Percentiles rank a stretch among this genome's conserved stretches.
phyloP scores from a whole-genome alignment of 2,888 invertebrate species.

The Chaitophorus viminalis region DNA sequence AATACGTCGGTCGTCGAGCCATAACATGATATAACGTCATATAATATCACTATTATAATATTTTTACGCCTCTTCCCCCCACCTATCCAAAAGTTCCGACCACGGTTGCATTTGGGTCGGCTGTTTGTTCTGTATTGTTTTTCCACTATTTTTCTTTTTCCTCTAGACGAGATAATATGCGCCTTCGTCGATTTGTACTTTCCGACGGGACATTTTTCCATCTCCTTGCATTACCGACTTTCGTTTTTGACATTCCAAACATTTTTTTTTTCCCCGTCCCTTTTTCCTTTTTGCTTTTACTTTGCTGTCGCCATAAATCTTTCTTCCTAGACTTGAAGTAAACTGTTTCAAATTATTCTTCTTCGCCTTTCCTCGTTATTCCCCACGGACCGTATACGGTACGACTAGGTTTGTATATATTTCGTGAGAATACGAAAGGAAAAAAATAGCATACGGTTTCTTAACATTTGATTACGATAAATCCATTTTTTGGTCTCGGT shows the following conservation, averaged over 20 bases:
- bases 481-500: no score
- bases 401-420: no score
- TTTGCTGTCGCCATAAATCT: background rate
- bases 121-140: background rate
- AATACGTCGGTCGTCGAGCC: no score
- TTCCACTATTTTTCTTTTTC: background rate
- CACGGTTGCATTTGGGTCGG: background rate
- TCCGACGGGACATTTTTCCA: constrained; percentile 1
- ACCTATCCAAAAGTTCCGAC: background rate
- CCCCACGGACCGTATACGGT: background rate
- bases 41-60: no score
- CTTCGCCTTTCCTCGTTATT: background rate
- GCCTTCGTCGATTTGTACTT: background rate
- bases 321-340: background rate
- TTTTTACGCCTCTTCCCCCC: no score
- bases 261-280: background rate
- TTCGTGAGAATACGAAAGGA: no score
- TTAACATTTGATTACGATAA: no score
- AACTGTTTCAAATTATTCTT: constrained; percentile 1
- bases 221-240: background rate
- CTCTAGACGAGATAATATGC: no score
- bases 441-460: no score
- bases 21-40: no score
- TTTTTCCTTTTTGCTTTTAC: background rate
- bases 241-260: constrained; percentile 5